Base-by-base conservation (phyloP, 2,113 vertebrate species). In the Phalacrocorax aristotelis region DNA sequence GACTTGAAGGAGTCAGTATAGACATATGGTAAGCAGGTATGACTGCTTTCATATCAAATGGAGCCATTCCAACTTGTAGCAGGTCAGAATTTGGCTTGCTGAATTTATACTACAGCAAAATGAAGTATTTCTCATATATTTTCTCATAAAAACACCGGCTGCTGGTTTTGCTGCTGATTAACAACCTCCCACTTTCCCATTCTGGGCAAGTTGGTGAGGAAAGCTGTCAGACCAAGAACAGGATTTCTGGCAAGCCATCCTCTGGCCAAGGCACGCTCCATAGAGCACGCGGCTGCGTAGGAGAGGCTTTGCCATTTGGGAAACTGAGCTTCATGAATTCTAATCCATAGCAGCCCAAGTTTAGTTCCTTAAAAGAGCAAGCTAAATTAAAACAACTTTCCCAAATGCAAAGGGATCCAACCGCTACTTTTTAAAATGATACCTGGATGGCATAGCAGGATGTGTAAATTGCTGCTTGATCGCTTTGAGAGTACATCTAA, bases 91-190 rank as follows among this genome's bases (percentile, higher is more conserved):
- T 70, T 81, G 42, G 29, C 72, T 78, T 0, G 0, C 40, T 93
- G 71, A 48, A 86, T 88, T 83, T 77, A 75, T 62, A 38, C 26
- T 55, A 58, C 32, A 89, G 61, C 81, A 90, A 16, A 88, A 81
- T 21, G 15, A 84, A 91, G 57, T 13, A 46, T 36, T 95, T 92
- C 79, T 84, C 61, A 46, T 40, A 5, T 26, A 64, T 93, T 91
- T 93, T 55, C 72, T 87, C 76, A 72, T 76, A 82, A 92, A 94
- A 97, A 71, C 40, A 93, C 65, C 3, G 21, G 27, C 83, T 96
- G 76, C 52, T 96, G 90, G 72, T 76, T 95, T 92, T 87, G 76
- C 83, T 87, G 74, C 72, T 93, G 86, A 95, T 95, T 87, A 95
- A 75, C 74, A 97, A 64, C 87, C 94, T 95, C 91, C 77, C 38